Evolutionary conservation across 2,888 invertebrate species (phyloP), one percentile per base, ranked within the genome.

Genomic region (Leucophenga montana): DNA sequence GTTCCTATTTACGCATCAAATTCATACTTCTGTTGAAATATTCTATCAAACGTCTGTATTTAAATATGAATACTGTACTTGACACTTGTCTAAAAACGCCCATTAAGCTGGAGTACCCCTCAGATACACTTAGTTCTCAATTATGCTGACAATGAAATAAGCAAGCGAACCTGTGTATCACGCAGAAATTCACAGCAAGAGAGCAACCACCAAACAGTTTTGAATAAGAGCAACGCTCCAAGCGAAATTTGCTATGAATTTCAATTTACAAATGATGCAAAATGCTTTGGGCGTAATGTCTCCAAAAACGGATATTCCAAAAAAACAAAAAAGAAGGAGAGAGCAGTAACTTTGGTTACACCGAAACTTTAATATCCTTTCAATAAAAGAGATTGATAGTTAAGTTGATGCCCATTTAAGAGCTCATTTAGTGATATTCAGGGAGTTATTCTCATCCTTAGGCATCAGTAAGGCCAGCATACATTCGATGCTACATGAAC

Each of bases 221-320:
- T 56, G 39, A 39, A 22, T 50, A 56, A 20, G 54, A 65, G 70
- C 69, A 39, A 11, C 8, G 46, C 75, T 71, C 76, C 71, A 71
- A 72, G 75, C 76, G 61, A 70, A 71, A 74, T 75, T 75, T 72
- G 62, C 72, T 46, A 62, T 69, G 67, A 68, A 75, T 77, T 80
- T 81, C 79, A 82, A 79, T 78, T 80, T 78, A 78, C 82, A 82
- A 82, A 82, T 82, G 78, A 80, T 74, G 69, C 71, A 68, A 82
- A 83, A 82, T 78, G 83, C 82, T 80, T 75, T 75, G 67, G 78
- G 82, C 82, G 56, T 18, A 44, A 66, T 66, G 13, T 66, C 5
- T n/a, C 61, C 61, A 18, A 18, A 59, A 59, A 59, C 16, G 16
- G 31, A 27, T 65, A 13, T 2, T 20, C 50, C 3, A 57, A 20